Conservation (phyloP, 2,888 invertebrate genomes). For the Drosophila acutilabella region DNA sequence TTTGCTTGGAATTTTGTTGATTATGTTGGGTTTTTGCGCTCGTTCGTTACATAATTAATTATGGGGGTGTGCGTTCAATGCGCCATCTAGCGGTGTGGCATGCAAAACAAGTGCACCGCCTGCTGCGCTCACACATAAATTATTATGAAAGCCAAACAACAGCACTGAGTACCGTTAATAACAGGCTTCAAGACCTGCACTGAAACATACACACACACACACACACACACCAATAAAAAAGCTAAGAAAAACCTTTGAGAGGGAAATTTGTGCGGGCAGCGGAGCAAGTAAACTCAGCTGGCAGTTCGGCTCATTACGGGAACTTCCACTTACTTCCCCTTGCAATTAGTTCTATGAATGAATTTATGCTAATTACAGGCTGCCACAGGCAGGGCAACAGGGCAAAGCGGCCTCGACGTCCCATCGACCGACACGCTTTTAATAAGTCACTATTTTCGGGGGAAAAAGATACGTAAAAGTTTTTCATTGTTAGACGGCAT, state of each 20-base stretch:
- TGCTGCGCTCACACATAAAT: conserved; percentile 74
- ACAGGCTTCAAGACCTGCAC: conserved; percentile 62
- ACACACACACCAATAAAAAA: conserved; percentile 10
- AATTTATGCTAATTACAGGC: conserved; percentile 78
- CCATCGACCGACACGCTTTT: conserved; percentile 74
- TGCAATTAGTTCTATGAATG: conserved; percentile 77
- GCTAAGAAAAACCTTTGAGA: conserved; percentile 8
- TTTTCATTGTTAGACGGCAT: conserved; percentile 57
- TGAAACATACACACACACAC: conserved; percentile 48
- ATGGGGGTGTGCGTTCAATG: conserved; percentile 45
- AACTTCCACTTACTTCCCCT: conserved; percentile 72
- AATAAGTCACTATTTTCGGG: conserved; percentile 64
- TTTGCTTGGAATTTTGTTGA: conserved; percentile 30
- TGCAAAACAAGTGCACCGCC: conserved; percentile 73
- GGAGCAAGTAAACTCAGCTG: conserved; percentile 40
- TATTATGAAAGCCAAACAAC: conserved; percentile 71
- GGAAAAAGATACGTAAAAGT: conserved; percentile 48
- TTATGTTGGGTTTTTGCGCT: conserved; percentile 35
- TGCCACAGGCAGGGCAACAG: conserved; percentile 14
- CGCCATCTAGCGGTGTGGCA: conserved; percentile 52
- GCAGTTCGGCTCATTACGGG: conserved; percentile 65
- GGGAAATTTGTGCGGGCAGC: conserved; percentile 45
- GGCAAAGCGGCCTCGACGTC: conserved; percentile 31
- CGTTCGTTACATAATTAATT: conserved; percentile 77
- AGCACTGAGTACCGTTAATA: conserved; percentile 67